Evolutionary conservation across 1,140 invertebrate species (phyloP), one percentile per base, ranked within the genome.

Genomic region (Brachystomella parvula): DNA sequence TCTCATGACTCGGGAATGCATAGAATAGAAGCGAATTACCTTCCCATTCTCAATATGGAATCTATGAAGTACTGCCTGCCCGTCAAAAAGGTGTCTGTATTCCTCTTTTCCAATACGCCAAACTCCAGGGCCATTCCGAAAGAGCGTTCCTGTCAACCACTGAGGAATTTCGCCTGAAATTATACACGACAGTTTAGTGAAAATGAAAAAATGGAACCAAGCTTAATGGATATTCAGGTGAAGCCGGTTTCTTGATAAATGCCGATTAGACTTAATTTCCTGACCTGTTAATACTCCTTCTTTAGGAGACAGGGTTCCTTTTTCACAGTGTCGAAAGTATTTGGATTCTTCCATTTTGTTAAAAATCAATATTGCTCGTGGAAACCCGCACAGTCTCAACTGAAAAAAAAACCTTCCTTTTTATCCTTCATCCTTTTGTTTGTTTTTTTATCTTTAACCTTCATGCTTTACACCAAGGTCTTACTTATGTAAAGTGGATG

Each of bases 71-170:
- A 78, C 72, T 2, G 80, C 77, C 39, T 80, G 63, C 0, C 81
- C 81, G 70, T 83, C 82, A 73, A 83, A 83, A 24, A 77, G 64
- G 68, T 82, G 81, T 2, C 76, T 75, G 69, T 75, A 80, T 24
- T 74, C 74, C 21, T 74, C 71, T 2, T 76, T 67, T 15, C 81
- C 81, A 47, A 81, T 71, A 66, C 79, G 47, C n/a, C 64, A 77
- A 61, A 83, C 86, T 2, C 90, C 92, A 0, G 91, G 90, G 0
- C 92, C 92, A 77, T 94, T 94, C 39, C 90, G 78, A n/a, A 92
- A 74, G 6, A 94, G 76, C 1, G 81, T 85, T 0, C 92, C 92
- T 39, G 83, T 83, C 2, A 94, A 68, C 90, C 90, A 94, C 9
- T 72, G 33, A 24, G 92, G 92, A 58, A 94, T 83, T 0, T 71